Base-by-base conservation (phyloP, 2,113 vertebrate species). In the Leptodactylus fuscus region DNA sequence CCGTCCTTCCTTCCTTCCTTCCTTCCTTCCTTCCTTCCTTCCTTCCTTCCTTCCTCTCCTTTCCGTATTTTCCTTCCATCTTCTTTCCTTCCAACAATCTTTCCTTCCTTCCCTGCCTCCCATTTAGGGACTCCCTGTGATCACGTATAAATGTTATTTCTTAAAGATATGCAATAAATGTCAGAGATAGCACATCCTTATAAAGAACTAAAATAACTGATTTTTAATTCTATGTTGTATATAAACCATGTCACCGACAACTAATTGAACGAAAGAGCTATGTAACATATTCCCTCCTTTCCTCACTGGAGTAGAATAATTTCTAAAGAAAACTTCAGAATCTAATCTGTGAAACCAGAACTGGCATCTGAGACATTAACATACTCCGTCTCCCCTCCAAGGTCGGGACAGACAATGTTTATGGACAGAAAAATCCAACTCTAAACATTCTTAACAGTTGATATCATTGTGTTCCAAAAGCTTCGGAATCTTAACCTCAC, bases 361-460 rank as follows among this genome's bases (percentile, higher is more conserved):
- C 67, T 53, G 29, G 46, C 46, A 38, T 53, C 38, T 4, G 29
- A 71, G 65, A 73, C 67, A 51, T 36, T 34, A 69, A 82, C 44
- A 13, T 20, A 32, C n/a, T 55, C 49, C 53, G 36, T 82, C 81
- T 82, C n/a, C 49, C 44, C n/a, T 71, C 51, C 81, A n/a, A 82
- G 48, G 81, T 82, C 81, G 73, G 81, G 81, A 55, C 67, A 71
- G 81, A 55, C 65, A 82, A 36, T 82, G 81, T 82, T 82, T 82
- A 71, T 82, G 81, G 81, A 71, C 67, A 73, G 81, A 73, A 71
- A 55, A 73, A 82, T 82, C 80, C 22, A 34, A 82, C 80, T 82
- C 65, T 71, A 82, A 82, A 82, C 81, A 82, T 71, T 71, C 81
- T 71, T 51, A 53, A 53, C 79, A 53, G 67, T 20, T 71, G 81